A percentile compares a stretch with the other conserved stretches of the same genome.
Conservation (phyloP, 1,140 invertebrate species). For the Drosophila sproati region DNA sequence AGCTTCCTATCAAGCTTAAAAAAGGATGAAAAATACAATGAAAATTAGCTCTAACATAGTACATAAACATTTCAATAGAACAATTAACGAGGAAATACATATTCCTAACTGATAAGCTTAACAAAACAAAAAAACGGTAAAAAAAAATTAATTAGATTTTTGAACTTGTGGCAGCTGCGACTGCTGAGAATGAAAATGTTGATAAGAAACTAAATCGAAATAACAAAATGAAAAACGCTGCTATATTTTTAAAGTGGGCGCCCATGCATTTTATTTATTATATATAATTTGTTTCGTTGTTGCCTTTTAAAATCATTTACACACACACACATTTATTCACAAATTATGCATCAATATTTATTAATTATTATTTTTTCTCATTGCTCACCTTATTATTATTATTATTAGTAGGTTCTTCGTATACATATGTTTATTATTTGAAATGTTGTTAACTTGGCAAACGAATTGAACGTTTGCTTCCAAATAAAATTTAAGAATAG, state of each 20-base stretch:
- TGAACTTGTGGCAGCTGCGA: conserved; percentile 87
- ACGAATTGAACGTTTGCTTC: conserved; percentile 41
- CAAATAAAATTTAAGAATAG: conserved; percentile 40
- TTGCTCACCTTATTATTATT: conserved; percentile 7
- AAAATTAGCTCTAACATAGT: conserved; percentile 53
- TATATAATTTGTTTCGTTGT: conserved; percentile 22
- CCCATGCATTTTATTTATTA: conserved; percentile 28
- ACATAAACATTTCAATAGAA: conserved; percentile 53
- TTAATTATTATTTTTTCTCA: conserved; percentile 35
- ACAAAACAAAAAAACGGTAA: conserved; percentile 1
- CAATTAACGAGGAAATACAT: conserved; percentile 54
- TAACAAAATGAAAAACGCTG: conserved; percentile 7
- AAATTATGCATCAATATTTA: conserved; percentile 22
- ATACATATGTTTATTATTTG: conserved; percentile 19
- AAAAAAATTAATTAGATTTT: conserved; percentile 25
- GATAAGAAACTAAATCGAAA: conserved; percentile 44
- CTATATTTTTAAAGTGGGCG: conserved; percentile 90
- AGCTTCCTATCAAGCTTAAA: conserved; percentile 51
- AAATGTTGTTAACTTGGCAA: conserved; percentile 46
- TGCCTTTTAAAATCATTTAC: not conserved
- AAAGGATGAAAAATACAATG: conserved; percentile 41
- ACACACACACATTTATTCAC: conserved; percentile 17
- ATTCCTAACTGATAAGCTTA: conserved; percentile 22
- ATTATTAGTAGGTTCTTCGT: not conserved
- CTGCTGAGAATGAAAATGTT: conserved; percentile 87